phyloP scores from a whole-genome alignment of 2,888 invertebrate genomes.

The Metacarcinus magister region DNA sequence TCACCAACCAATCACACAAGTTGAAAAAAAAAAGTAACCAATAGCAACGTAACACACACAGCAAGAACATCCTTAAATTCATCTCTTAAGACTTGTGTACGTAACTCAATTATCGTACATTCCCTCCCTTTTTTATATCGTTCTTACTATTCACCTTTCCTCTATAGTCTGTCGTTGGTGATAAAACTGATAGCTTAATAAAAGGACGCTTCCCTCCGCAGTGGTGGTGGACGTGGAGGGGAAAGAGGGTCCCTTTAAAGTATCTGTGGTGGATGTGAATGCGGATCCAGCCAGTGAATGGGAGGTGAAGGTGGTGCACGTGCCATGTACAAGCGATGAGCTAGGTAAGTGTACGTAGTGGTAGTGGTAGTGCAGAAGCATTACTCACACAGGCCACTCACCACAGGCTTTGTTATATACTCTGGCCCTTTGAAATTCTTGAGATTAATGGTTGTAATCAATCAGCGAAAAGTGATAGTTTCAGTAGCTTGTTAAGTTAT shows the following conservation, averaged over 20 bases:
- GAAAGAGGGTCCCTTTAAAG: not conserved
- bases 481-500: not conserved
- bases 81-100: not conserved
- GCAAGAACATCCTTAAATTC: not conserved
- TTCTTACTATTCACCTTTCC: not conserved
- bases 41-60: too few relatives aligned
- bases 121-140: not conserved
- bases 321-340: constrained; percentile 32
- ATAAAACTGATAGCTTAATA: not conserved
- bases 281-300: not conserved
- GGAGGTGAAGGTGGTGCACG: constrained; percentile 52
- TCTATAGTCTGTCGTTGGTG: not conserved
- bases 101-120: not conserved
- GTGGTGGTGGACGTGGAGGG: constrained; percentile 58
- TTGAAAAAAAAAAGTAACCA: too few relatives aligned
- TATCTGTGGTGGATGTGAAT: not conserved
- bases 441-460: not conserved
- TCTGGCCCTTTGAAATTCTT: not conserved
- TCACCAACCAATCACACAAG: too few relatives aligned
- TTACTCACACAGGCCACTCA: not conserved
- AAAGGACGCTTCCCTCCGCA: not conserved
- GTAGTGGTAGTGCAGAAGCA: not conserved
- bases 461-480: not conserved
- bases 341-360: constrained; percentile 9
- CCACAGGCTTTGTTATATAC: too few relatives aligned